Evolutionary conservation across 37 sponge, comb jelly and placozoan species (phyloP), one percentile per base, ranked within the genome.

Genomic region (Cladorhizidae sp.): DNA sequence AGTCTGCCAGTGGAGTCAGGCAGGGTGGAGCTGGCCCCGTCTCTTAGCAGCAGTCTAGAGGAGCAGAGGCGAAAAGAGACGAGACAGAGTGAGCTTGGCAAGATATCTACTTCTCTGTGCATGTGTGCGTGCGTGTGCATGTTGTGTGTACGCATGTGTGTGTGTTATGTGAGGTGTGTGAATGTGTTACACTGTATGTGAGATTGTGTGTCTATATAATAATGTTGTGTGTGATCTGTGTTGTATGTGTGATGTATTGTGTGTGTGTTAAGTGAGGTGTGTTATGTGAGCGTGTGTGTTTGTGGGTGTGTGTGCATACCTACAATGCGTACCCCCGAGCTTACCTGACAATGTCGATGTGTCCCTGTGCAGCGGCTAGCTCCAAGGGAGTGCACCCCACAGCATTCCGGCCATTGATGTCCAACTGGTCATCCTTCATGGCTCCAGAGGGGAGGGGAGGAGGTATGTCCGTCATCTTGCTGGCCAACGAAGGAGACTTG

Each of bases 301-400:
- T 45, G 49, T 45, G 49, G 5, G 49, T 45, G 49, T 45, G 49
- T 45, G 49, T 45, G 49, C 9, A 14, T 37, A 31, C 7, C 6
- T 20, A 31, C 7, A 63, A 7, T 17, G 39, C 31, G 72, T 41
- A 5, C 45, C 2, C 45, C 11, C 23, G 20, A 3, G 55, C 18
- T 28, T 67, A 79, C 83, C 41, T 74, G 52, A 89, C 84, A 12
- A 89, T 73, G 14, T 74, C 57, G 39, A 38, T 38, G 59, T 83
- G 89, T 21, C 89, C 89, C 40, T 84, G 84, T 21, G 74, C 59
- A 11, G 76, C 85, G 21, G 89, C 85, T 36, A 89, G 59, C 45
- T 89, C 83, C 14, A 82, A 74, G 20, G 83, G 83, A 9, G 83
- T 73, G 74, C 64, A 62, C 0, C 83, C 74, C 21, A 63, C 38